Base-by-base conservation (phyloP, 1,140 invertebrate genomes). In the Eulimnadia texana region DNA sequence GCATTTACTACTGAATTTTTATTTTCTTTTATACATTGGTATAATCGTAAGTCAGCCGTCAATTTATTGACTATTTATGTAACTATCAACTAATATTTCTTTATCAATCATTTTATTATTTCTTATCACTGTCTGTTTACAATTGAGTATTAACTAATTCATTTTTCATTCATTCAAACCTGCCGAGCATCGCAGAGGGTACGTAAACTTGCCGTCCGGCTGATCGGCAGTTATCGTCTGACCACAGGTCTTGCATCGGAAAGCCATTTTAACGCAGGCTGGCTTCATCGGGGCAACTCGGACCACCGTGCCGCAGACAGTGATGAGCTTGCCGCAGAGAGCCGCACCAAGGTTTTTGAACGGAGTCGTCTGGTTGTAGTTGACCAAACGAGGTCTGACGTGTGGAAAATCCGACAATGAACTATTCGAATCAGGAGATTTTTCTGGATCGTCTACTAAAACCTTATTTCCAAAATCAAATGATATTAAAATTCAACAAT, bases 291-390 rank as follows among this genome's bases (percentile, higher is more conserved):
- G 83, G 19, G 87, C 82, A 9, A 90, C 85, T 69, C 89, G 78
- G 57, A 90, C 87, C 0, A 96, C 86, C 62, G 87, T 91, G 0
- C 93, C 93, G 70, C 83, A 82, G 1, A 93, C 78, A 20, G 84
- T 82, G 1, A 94, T 79, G 66, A 93, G 79, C 77, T 90, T 91
- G 16, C 85, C 87, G 87, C 65, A 27, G 73, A 74, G 64, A 54
- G 66, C 54, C 52, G 63, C 27, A 62, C 66, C 47, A 11, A 64
- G 58, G 23, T 13, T 56, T 10, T 52, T 50, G 3, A 64, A 28
- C 3, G 63, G 50, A 11, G 50, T 59, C 3, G 62, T 11, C 3
- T 60, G 61, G 16, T 27, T 20, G 16, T 62, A 55, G 50, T 55
- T 60, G 27, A 63, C 23, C 24, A 63, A 29, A 54, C 62, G 50